A percentile compares a stretch with the other conserved stretches of the same genome.
These are phyloP conservation scores for Fukomys damarensis DNA, from an alignment of 2,113 vertebrate species.

Conservation along the genomic window DNA sequence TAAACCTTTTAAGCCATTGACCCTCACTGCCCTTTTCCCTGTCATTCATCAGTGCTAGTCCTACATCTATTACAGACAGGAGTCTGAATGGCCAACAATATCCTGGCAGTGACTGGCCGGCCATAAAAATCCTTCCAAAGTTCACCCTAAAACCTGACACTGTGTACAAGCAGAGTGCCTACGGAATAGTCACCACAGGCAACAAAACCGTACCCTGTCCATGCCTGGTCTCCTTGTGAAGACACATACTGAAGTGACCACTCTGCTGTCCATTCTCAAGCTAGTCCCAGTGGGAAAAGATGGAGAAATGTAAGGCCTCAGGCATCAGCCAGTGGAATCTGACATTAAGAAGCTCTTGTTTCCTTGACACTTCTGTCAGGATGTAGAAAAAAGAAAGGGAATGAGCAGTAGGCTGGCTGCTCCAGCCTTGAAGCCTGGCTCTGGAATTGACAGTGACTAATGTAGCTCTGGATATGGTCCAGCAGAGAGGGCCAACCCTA, in stretches of 20 bases:
- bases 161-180: background rate
- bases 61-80: background rate
- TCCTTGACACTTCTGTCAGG: constrained; percentile 38
- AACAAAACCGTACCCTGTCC: background rate
- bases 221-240: background rate
- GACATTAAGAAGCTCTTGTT: constrained; percentile 31
- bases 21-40: background rate
- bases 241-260: background rate
- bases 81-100: background rate
- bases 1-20: background rate
- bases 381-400: constrained; percentile 22
- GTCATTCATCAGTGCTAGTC: background rate
- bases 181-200: background rate
- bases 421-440: background rate
- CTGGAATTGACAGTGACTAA: constrained; percentile 35
- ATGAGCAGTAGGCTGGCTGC: constrained; percentile 34
- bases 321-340: background rate
- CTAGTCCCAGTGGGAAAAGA: accelerated
- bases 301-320: background rate
- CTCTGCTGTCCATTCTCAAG: background rate
- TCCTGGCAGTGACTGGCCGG: background rate
- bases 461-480: background rate
- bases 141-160: background rate
- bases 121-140: background rate
- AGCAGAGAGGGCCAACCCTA: background rate